These are phyloP conservation scores for Antechinus stuartii DNA, from an alignment of 2,113 vertebrate genomes.

Conservation along the genomic window DNA sequence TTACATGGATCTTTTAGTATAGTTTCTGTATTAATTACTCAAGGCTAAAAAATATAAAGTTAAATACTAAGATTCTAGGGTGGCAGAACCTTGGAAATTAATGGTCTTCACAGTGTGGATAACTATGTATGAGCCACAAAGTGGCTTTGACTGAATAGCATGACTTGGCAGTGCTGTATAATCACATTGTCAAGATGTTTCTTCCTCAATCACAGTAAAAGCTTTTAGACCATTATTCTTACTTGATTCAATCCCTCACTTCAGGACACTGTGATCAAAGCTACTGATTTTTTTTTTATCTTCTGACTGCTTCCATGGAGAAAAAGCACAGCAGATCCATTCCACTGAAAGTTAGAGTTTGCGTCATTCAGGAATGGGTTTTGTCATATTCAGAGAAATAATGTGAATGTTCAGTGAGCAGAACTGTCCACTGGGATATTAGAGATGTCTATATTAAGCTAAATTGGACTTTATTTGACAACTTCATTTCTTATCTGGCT, in stretches of 20 bases:
- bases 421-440: neutral
- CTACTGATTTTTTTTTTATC: neutral
- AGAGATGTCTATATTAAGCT: neutral
- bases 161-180: neutral
- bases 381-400: neutral
- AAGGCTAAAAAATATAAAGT: neutral
- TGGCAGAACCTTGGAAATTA: neutral
- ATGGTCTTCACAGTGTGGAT: neutral
- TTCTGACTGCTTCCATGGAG: neutral
- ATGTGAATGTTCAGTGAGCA: neutral
- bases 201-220: neutral
- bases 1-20: neutral
- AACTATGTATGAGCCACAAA: no score
- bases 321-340: neutral
- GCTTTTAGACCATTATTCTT: neutral
- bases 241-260: neutral
- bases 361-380: neutral
- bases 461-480: neutral
- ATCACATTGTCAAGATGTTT: neutral
- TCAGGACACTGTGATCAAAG: neutral
- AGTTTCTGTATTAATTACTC: neutral
- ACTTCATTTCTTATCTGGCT: neutral
- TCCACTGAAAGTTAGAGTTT: neutral
- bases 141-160: neutral
- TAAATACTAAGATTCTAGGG: neutral